Conservation (phyloP, 1,140 invertebrate species). For the Chironomus striatipennis region DNA sequence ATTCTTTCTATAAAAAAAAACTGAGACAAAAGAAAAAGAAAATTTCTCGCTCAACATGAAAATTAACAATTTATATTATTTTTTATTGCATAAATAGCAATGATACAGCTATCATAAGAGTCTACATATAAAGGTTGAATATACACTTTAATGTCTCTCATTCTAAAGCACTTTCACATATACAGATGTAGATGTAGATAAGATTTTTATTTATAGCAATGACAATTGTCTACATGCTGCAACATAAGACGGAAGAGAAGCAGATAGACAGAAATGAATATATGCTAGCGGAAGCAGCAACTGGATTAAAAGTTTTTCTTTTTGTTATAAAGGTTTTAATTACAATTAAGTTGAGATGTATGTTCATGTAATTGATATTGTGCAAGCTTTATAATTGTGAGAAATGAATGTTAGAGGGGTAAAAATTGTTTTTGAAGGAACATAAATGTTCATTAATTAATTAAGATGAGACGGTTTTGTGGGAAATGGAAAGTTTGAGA, state of each 20-base stretch:
- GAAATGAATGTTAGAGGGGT: no score
- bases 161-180: no score
- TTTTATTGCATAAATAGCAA: background rate
- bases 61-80: constrained; percentile 8
- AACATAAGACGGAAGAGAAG: background rate
- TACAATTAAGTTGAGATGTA: constrained; percentile 9
- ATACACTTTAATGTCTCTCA: no score
- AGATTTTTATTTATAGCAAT: background rate
- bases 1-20: no score
- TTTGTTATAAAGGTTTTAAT: background rate
- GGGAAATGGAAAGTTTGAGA: no score
- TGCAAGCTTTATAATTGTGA: background rate
- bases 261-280: background rate
- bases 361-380: background rate
- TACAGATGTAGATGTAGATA: background rate
- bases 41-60: background rate
- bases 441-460: no score
- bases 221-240: background rate
- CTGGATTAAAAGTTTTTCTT: background rate
- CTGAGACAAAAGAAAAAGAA: background rate
- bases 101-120: no score
- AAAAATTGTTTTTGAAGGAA: no score
- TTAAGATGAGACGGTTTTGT: no score
- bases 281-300: background rate
- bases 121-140: no score